Conservation (phyloP, 2,113 vertebrate genomes). For the Echinops telfairi region DNA sequence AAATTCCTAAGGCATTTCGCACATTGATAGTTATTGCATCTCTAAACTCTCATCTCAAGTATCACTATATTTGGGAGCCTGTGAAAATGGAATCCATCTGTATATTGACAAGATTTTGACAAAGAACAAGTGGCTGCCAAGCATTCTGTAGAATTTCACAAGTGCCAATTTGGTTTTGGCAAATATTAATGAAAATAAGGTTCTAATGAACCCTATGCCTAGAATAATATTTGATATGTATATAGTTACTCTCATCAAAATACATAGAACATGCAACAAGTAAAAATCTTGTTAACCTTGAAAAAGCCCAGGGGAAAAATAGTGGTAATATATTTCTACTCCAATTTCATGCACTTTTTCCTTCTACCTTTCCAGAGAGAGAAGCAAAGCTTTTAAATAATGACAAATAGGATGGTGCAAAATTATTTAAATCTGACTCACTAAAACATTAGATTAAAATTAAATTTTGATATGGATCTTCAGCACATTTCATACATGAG, state of each 20-base stretch:
- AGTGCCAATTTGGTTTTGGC: slow-evolving; percentile 67
- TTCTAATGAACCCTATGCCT: slow-evolving; percentile 54
- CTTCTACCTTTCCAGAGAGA: background rate
- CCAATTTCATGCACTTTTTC: slow-evolving; percentile 33
- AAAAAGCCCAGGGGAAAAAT: slow-evolving; percentile 6
- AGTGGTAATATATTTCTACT: slow-evolving; percentile 53
- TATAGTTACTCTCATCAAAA: slow-evolving; percentile 66
- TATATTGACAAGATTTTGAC: slow-evolving; percentile 63
- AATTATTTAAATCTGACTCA: slow-evolving; percentile 20
- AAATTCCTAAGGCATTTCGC: slow-evolving; percentile 62
- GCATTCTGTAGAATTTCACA: slow-evolving; percentile 53
- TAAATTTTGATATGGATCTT: slow-evolving; percentile 51
- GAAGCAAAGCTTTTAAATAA: slow-evolving; percentile 7
- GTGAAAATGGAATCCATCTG: slow-evolving; percentile 58
- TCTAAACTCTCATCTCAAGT: slow-evolving; percentile 60
- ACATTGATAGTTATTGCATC: slow-evolving; percentile 43
- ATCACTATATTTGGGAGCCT: slow-evolving; percentile 64
- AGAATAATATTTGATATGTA: slow-evolving; percentile 73
- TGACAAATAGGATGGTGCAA: background rate
- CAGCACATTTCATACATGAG: slow-evolving; percentile 31
- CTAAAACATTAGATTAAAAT: slow-evolving; percentile 41
- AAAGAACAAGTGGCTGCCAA: slow-evolving; percentile 70
- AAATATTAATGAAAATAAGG: slow-evolving; percentile 63
- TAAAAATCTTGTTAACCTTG: slow-evolving; percentile 66
- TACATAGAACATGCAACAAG: slow-evolving; percentile 58